Base-by-base conservation (phyloP, 2,113 vertebrate genomes). In the Clarias batrachus region DNA sequence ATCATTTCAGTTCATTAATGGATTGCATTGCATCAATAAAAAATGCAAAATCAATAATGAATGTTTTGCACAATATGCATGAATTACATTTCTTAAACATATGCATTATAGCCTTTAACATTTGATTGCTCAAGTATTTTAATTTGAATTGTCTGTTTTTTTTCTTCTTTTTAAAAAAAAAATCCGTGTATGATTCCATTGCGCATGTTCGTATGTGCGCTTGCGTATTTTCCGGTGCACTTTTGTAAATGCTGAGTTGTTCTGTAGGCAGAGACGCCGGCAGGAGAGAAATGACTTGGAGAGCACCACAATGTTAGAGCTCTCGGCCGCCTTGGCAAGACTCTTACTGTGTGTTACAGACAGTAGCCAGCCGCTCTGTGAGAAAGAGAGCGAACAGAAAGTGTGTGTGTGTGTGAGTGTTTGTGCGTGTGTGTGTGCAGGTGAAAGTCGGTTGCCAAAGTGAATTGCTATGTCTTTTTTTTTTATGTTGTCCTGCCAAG, bases 241-340 rank as follows among this genome's bases (percentile, higher is more conserved):
- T 62, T 27, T 27, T 52, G 13, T 68, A 27, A 65, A 23, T 70
- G 9, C 60, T 30, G 41, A 13, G 57, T 81, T 37, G 59, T 81
- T 81, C 59, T 23, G 21, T 62, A 59, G 21, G 9, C 77, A 33
- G 17, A 78, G 71, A 95, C 60, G 59, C n/a, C 23, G 10, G 30
- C 56, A 21, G 63, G 62, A 71, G 79, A 84, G 60, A 71, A 85
- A 79, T 73, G 78, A 87, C 62, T 82, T 62, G 95, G 94, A 95
- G 93, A 94, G 95, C 95, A 94, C 93, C 93, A 93, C 88, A 94
- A 95, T 96, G 95, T 95, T 95, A 93, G 95, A 95, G 96, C 94
- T 95, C 93, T 95, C 95, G 95, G 95, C 95, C 95, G 94, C 95
- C 95, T 96, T 97, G 96, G 96, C 96, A 96, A 94, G 95, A 94